Conservation (phyloP, 2,113 vertebrate genomes). For the Nannobrachium achirus region DNA sequence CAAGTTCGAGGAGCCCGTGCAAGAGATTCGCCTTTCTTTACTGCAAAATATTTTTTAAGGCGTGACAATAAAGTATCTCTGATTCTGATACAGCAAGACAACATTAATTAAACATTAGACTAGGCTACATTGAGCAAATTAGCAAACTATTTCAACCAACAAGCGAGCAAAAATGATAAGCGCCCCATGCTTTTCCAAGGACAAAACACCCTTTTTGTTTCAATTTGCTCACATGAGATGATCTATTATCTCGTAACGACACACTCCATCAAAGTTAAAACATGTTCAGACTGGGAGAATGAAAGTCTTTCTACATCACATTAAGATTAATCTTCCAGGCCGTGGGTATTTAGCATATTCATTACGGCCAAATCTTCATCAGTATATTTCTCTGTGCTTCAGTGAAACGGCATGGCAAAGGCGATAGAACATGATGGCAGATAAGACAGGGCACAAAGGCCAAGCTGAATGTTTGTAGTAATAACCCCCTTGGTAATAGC, state of each 20-base stretch:
- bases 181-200: neutral
- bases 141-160: neutral
- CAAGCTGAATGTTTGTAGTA: neutral
- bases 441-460: neutral
- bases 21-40: too few species aligned
- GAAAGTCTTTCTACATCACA: slow-evolving; percentile 17
- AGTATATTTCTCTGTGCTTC: slow-evolving; percentile 1
- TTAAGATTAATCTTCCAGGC: slow-evolving; percentile 10
- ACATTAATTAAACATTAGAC: too few species aligned
- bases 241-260: neutral
- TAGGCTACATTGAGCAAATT: neutral
- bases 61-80: too few species aligned
- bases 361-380: slow-evolving; percentile 13
- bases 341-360: neutral
- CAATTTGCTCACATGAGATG: neutral
- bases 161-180: neutral
- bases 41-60: too few species aligned
- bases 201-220: slow-evolving; percentile 9
- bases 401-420: slow-evolving; percentile 3
- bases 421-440: neutral
- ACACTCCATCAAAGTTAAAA: slow-evolving; percentile 17
- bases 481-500: neutral
- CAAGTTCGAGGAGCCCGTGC: too few species aligned
- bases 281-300: slow-evolving; percentile 7
- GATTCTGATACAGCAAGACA: too few species aligned